Evolutionary conservation across 2,888 invertebrate species (phyloP).

Genomic region (Blastobasis adustella): DNA sequence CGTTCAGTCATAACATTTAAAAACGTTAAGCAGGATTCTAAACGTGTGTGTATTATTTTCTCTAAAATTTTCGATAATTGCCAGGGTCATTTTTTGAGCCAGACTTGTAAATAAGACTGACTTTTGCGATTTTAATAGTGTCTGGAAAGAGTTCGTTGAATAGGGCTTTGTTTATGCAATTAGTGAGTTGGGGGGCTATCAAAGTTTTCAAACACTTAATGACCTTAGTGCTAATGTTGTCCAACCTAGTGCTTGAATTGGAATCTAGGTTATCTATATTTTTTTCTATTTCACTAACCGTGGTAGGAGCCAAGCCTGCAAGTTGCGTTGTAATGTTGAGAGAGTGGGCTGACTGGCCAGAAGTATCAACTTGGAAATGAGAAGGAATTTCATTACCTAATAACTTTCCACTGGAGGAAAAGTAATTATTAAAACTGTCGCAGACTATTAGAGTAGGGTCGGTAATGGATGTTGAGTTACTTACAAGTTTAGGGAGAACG

Average conservation of each 20-base stretch:
- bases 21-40: no score
- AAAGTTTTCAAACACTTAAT: not conserved
- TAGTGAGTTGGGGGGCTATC: no score
- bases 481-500: constrained; percentile 4
- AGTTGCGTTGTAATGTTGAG: not conserved
- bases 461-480: not conserved
- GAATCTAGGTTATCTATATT: constrained; percentile 3
- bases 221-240: not conserved
- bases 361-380: not conserved
- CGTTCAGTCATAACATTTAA: no score
- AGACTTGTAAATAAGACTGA: no score
- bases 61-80: no score
- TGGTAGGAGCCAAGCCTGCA: not conserved
- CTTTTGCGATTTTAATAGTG: not conserved
- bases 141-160: not conserved
- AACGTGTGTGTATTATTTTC: no score
- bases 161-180: not conserved
- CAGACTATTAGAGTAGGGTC: not conserved
- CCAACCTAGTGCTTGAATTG: not conserved
- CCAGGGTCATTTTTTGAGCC: no score
- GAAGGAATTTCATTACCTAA: not conserved
- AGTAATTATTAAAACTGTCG: not conserved
- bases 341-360: not conserved
- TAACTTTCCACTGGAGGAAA: not conserved
- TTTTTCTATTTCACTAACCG: not conserved